These are phyloP conservation scores for Mastomys coucha DNA, from an alignment of 2,113 vertebrate genomes.

Conservation along the genomic window DNA sequence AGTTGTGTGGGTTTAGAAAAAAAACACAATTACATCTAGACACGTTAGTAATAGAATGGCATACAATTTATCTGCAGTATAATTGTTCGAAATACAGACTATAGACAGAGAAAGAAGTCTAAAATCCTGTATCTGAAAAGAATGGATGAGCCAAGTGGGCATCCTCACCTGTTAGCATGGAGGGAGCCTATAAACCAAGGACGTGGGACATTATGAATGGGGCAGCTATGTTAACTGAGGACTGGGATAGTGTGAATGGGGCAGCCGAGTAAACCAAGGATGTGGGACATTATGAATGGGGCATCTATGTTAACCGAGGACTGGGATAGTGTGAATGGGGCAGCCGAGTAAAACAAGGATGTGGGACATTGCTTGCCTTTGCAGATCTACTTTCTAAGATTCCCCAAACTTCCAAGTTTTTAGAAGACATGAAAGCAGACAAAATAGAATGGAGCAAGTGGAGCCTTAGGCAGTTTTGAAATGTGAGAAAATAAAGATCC, in stretches of 20 bases:
- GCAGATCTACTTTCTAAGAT: conserved; percentile 19
- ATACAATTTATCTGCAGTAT: not conserved
- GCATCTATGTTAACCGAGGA: not conserved
- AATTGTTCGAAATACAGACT: not conserved
- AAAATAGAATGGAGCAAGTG: conserved; percentile 13
- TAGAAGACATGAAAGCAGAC: conserved; percentile 3
- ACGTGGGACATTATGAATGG: not conserved
- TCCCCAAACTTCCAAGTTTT: not conserved
- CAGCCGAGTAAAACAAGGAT: not conserved
- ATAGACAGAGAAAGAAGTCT: not conserved
- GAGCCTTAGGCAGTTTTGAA: conserved; percentile 34
- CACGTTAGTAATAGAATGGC: not conserved
- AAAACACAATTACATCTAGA: not conserved
- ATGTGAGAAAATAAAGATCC: not conserved
- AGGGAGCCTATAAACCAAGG: not conserved
- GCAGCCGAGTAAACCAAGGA: not conserved
- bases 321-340: not conserved
- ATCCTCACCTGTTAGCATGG: not conserved
- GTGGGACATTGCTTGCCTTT: not conserved
- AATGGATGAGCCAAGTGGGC: not conserved
- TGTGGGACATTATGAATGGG: not conserved
- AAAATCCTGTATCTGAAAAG: not conserved
- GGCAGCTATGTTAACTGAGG: not conserved
- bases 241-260: not conserved
- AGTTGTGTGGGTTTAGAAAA: not conserved